Evolutionary conservation across 1,140 invertebrate genomes (phyloP), one percentile per base, ranked within the genome.

Genomic region (Limonius californicus): DNA sequence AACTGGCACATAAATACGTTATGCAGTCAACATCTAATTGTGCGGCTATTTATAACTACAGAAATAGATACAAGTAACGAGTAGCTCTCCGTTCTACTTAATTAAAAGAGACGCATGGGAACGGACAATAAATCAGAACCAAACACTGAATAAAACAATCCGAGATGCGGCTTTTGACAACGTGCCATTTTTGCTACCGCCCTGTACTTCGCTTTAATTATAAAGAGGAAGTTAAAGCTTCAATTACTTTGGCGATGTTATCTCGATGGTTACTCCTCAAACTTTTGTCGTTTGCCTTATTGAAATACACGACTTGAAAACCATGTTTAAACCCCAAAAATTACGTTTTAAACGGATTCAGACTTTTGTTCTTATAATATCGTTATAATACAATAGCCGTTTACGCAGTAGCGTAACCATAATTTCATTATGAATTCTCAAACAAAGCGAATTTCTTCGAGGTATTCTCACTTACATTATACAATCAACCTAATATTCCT

Each of bases 271-370:
- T 50, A 39, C 35, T 9, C 14, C 45, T 18, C n/a, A 50, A 50
- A 50, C 45, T 50, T 50, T 50, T 50, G 45, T 21, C 45, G 45
- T 50, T 50, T 50, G 45, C 45, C 45, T 50, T 50, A 50, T 50
- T 50, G 45, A 50, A 50, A 50, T 50, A 50, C 45, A 50, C 16
- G 45, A 9, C 45, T 50, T 19, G 20, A 18, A 50, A 50, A 50
- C 16, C 45, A 50, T 12, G 20, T 50, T 50, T 50, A 50, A 50
- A 19, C 45, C 20, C 14, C 16, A 50, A 50, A 50, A 50, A 50
- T 50, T 18, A 50, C 16, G 16, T 18, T 50, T 21, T 50, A 50
- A 18, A 50, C 20, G 20, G 9, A 50, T 18, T 21, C 20, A 2
- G 42, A 18, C 45, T 21, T 50, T 21, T 50, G 16, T 8, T 50